These are phyloP conservation scores for Hippasteria phrygiana DNA, from an alignment of 53 echinoderm and acorn worm species.

Conservation along the genomic window DNA sequence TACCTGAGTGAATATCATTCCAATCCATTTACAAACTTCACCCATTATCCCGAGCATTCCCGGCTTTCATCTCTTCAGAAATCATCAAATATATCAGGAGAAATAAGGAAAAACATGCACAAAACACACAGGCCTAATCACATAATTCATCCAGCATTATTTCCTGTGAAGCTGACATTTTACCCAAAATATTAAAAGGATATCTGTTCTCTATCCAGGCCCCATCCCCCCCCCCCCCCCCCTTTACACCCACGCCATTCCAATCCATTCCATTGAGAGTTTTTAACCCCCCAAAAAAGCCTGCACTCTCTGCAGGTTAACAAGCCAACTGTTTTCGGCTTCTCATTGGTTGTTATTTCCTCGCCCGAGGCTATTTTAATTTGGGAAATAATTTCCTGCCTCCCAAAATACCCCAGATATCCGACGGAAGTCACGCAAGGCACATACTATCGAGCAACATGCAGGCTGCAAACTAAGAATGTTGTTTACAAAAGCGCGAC, in stretches of 20 bases:
- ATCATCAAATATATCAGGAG: not conserved
- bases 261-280: not conserved
- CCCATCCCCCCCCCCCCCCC: not conserved
- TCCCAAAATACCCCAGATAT: constrained; percentile 21
- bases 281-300: not conserved
- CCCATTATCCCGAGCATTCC: not conserved
- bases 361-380: constrained; percentile 53
- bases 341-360: constrained; percentile 15
- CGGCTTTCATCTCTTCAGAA: not conserved
- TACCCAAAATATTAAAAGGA: not conserved
- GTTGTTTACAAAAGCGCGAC: no score
- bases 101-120: no score
- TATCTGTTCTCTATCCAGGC: not conserved
- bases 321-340: constrained; percentile 27
- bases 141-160: not conserved
- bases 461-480: no score
- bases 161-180: not conserved
- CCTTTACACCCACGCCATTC: constrained; percentile 54
- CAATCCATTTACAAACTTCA: not conserved
- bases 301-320: not conserved
- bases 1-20: not conserved
- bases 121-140: no score
- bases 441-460: no score
- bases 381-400: constrained; percentile 42
- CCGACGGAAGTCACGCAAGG: constrained; percentile 12